Evolutionary conservation across 2,888 invertebrate genomes (phyloP), one percentile per base, ranked within the genome.

Genomic region (Sphecodes monilicornis): DNA sequence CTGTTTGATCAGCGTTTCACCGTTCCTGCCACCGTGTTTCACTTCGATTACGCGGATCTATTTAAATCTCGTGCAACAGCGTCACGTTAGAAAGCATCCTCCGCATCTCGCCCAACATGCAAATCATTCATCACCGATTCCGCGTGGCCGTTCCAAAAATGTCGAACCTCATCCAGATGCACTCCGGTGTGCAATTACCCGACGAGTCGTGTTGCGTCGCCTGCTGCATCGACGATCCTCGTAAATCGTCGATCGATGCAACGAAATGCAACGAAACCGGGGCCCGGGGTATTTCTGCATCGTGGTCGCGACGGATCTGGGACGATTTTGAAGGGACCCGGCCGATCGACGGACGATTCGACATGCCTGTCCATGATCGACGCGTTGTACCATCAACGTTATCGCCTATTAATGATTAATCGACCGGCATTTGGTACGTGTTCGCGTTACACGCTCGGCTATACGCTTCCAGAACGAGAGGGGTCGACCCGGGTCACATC

Each of bases 401-500:
- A 91, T 88, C 89, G 89, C 87, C 89, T 90, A 92, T 93, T 92
- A 91, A 92, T 93, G 93, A 93, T 93, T 93, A 93, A 93, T 93
- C 90, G 92, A 91, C 86, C 89, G 89, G 80, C 86, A 89, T 87
- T 87, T 83, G 84, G 60, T 80, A 80, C 85, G 78, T 87, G 86
- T 84, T 84, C 88, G 89, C 85, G 90, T 87, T 88, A 84, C 87
- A 89, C 89, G 88, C 90, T 86, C 29, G 85, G 87, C 88, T 86
- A 41, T 82, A 82, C 87, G 86, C 86, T 77, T 79, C 78, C 84
- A 86, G 88, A 90, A 92, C 89, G 89, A 88, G 90, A 89, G 92
- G 32, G 32, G 92, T 93, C 91, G 87, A 54, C 78, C 70, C 73
- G 85, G 93, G 92, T 93, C 91, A 89, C 88, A 91, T 93, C 93